These are phyloP conservation scores for Melanotaenia nigrans DNA, from an alignment of 2,797 vertebrate genomes.

Conservation along the genomic window DNA sequence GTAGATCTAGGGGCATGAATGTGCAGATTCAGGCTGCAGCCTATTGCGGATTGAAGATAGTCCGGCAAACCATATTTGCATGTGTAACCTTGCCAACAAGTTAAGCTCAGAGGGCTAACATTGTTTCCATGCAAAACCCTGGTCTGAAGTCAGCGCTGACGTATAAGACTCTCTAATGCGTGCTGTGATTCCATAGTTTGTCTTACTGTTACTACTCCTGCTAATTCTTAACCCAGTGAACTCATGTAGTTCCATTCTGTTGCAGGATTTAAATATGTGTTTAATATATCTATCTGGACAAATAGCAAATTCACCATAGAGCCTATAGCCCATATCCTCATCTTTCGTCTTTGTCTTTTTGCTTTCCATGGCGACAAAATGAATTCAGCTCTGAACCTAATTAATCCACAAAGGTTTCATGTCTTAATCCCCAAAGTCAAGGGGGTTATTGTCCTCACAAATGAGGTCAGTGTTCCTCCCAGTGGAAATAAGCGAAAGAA, in stretches of 20 bases:
- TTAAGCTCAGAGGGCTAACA: slow-evolving; percentile 71
- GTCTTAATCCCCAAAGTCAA: slow-evolving; percentile 91
- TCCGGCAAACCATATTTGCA: slow-evolving; percentile 70
- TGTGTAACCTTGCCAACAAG: slow-evolving; percentile 72
- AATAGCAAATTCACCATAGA: slow-evolving; percentile 74
- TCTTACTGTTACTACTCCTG: slow-evolving; percentile 55
- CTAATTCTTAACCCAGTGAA: slow-evolving; percentile 54
- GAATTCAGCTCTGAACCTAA: slow-evolving; percentile 88
- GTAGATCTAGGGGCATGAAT: slow-evolving; percentile 75
- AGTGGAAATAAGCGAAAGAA: slow-evolving; percentile 84
- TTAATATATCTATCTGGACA: slow-evolving; percentile 69
- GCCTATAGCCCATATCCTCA: slow-evolving; percentile 68
- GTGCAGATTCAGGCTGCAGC: slow-evolving; percentile 60
- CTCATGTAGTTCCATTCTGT: slow-evolving; percentile 46
- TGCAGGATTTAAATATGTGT: slow-evolving; percentile 69
- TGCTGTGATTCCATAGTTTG: slow-evolving; percentile 66
- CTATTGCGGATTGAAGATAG: slow-evolving; percentile 69
- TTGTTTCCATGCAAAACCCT: slow-evolving; percentile 61
- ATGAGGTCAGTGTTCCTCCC: slow-evolving; percentile 88
- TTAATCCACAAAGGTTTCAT: slow-evolving; percentile 91
- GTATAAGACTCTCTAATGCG: slow-evolving; percentile 70
- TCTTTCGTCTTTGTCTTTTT: slow-evolving; percentile 69
- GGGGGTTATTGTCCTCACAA: slow-evolving; percentile 90
- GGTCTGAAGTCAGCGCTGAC: slow-evolving; percentile 65
- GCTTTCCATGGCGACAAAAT: slow-evolving; percentile 83